Percentiles rank a stretch among this genome's conserved stretches.
phyloP scores from a whole-genome alignment of 1,140 invertebrate genomes.

The Polypedilum pembai region DNA sequence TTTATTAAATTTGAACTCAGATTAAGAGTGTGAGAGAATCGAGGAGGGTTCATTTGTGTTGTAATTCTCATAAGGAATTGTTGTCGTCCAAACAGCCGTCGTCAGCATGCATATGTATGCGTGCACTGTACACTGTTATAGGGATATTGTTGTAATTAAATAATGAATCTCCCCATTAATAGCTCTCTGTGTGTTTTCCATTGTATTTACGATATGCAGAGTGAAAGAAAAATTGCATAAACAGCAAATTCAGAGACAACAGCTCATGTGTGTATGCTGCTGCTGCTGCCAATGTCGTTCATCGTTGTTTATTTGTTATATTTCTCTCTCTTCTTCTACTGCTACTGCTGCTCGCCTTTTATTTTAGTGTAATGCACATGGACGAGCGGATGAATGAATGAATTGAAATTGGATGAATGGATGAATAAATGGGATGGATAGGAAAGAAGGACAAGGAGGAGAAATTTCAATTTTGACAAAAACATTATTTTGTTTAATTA shows the following conservation, averaged over 20 bases:
- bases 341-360: neutral
- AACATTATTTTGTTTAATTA: too few species aligned
- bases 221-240: slow-evolving; percentile 11
- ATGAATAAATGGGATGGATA: too few species aligned
- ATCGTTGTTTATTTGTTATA: neutral
- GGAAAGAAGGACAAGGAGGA: too few species aligned
- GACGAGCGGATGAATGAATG: neutral
- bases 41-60: neutral
- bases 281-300: neutral
- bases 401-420: neutral
- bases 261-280: neutral
- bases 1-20: slow-evolving; percentile 7
- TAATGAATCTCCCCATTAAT: slow-evolving; percentile 27
- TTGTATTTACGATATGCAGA: neutral
- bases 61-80: neutral
- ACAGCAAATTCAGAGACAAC: neutral
- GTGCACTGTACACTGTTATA: neutral
- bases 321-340: neutral
- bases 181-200: neutral
- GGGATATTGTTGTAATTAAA: slow-evolving; percentile 24
- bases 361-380: neutral
- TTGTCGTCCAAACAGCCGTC: slow-evolving; percentile 3
- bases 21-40: neutral
- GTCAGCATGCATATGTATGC: neutral
- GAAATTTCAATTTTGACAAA: too few species aligned